Base-by-base conservation (phyloP, 2,113 vertebrate species). In the Caretta caretta region DNA sequence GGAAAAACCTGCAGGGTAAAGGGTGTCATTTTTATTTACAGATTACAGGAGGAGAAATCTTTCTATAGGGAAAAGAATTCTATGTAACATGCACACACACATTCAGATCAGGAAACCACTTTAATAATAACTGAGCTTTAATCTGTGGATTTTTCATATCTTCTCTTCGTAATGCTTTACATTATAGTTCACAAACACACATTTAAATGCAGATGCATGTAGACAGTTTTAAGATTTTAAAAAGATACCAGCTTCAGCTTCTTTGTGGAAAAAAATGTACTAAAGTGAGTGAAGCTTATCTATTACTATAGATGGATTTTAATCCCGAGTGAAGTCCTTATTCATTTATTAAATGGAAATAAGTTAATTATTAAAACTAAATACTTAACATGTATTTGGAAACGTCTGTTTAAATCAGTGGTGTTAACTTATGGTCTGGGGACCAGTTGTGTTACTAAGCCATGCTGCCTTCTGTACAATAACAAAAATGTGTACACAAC, bases 301-400 rank as follows among this genome's bases (percentile, higher is more conserved):
- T 78, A 69, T 3, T 48, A 17, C 20, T 96, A 96, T 53, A 93
- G 42, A 95, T 78, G 62, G 11, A 96, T 94, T 95, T 86, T 93
- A 96, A 93, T 62, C 82, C 59, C 59, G 83, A 80, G 14, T 42
- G 59, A 87, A 96, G 27, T 62, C 53, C 92, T 87, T 76, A 92
- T 80, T 95, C 92, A 92, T 92, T 93, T 87, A 90, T 59, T 82
- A 93, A 97, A 79, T 93, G 14, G 86, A 97, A 97, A 97, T 92
- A 57, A 92, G 78, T 84, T 86, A 97, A 51, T 97, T 95, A 90
- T 78, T 83, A 89, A 92, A 90, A 65, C 51, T 92, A 88, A 96
- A n/a, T 69, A 92, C 87, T 25, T 65, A 46, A 84, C 89, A 53
- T 93, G 84, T 54, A 92, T 98, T 97, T 94, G 92, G 90, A 97